phyloP scores from a whole-genome alignment of 2,888 invertebrate species.

The Petrolisthes manimaculis region DNA sequence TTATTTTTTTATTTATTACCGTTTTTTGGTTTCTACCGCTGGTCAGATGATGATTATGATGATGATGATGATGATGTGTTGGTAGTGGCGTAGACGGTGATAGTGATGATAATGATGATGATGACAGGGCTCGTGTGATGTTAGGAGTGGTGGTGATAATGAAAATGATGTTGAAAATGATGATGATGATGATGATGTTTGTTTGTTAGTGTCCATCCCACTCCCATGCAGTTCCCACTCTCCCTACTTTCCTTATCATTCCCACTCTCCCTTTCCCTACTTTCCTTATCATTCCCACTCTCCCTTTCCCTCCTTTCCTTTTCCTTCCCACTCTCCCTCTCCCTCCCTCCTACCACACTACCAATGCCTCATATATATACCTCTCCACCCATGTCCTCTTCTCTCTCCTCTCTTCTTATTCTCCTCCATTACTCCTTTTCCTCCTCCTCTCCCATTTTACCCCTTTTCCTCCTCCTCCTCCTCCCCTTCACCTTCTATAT shows the following conservation, averaged over 20 bases:
- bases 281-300: not conserved
- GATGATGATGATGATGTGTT: slow-evolving; percentile 9
- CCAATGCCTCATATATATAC: too few species aligned
- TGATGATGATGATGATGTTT: not conserved
- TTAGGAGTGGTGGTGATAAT: not conserved
- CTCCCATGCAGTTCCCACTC: not conserved
- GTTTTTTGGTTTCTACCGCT: not conserved
- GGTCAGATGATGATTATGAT: not conserved
- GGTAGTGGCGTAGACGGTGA: not conserved
- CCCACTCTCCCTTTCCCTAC: not conserved
- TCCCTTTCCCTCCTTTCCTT: not conserved
- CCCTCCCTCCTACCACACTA: not conserved
- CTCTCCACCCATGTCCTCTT: not conserved
- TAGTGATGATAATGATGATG: slow-evolving; percentile 1
- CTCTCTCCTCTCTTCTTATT: not conserved
- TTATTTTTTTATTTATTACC: not conserved
- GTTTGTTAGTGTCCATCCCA: not conserved
- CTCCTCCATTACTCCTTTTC: too few species aligned
- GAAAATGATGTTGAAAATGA: not conserved
- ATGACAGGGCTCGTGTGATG: not conserved
- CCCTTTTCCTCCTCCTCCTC: not conserved
- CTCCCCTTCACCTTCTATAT: not conserved
- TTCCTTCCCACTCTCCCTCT: slow-evolving; percentile 5
- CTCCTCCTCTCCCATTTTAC: not conserved
- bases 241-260: not conserved